phyloP scores from a whole-genome alignment of 2,797 vertebrate species.

The Cyprinodon diabolis region DNA sequence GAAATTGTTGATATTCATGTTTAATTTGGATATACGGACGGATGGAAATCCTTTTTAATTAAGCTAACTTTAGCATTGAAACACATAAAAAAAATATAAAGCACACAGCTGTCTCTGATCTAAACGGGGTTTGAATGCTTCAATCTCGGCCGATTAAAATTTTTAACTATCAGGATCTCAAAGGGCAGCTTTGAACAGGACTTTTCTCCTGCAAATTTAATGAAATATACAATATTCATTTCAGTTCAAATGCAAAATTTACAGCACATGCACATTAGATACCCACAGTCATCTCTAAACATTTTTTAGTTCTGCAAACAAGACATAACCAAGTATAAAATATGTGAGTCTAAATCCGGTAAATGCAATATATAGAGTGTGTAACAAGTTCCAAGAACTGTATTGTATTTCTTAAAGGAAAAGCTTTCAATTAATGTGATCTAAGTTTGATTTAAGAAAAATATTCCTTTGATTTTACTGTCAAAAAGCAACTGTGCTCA shows the following conservation, averaged over 20 bases:
- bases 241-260: not conserved
- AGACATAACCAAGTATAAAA: not conserved
- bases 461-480: not conserved
- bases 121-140: constrained; percentile 22
- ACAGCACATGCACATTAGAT: not conserved
- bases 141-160: constrained; percentile 12
- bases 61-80: constrained; percentile 13
- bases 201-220: not conserved
- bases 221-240: not conserved
- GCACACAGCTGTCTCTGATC: constrained; percentile 4
- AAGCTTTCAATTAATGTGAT: not conserved
- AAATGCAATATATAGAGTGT: not conserved
- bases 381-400: not conserved
- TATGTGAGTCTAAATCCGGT: not conserved
- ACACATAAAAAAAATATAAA: not conserved
- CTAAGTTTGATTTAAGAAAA: not conserved
- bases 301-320: not conserved
- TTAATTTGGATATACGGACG: constrained; percentile 3
- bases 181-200: not conserved
- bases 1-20: not conserved
- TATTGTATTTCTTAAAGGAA: not conserved
- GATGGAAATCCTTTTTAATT: constrained; percentile 7
- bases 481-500: not conserved
- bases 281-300: not conserved
- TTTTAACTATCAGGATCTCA: not conserved